Evolutionary conservation across 2,113 vertebrate species (phyloP).

Genomic region (Oreotrochilus melanogaster): DNA sequence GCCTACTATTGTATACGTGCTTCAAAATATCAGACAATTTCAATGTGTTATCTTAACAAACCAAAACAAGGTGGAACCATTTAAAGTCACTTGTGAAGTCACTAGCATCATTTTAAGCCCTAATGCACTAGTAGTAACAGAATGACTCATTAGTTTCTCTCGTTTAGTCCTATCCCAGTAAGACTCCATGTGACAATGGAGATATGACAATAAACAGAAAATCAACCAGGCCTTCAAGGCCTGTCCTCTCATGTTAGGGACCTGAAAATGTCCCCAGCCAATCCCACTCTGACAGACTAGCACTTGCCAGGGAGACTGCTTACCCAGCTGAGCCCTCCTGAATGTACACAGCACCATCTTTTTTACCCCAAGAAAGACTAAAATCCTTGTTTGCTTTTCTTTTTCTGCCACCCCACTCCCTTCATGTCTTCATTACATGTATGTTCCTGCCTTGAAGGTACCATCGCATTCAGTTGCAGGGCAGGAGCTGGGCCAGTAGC

Average conservation of each 20-base stretch:
- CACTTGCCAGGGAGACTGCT: neutral
- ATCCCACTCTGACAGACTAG: neutral
- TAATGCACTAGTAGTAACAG: neutral
- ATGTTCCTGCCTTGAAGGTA: accelerated
- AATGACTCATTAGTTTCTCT: neutral
- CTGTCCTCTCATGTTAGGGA: neutral
- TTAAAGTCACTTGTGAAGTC: neutral
- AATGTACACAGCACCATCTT: neutral
- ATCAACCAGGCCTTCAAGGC: neutral
- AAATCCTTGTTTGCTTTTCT: neutral
- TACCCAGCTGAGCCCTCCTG: neutral
- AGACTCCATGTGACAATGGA: neutral
- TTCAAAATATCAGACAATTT: neutral
- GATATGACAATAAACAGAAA: neutral
- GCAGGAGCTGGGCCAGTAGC: neutral
- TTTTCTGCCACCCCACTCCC: neutral
- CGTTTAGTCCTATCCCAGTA: neutral
- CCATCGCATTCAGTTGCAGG: accelerated
- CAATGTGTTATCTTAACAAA: neutral
- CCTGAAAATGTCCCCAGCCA: neutral
- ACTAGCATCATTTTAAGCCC: neutral
- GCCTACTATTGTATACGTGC: neutral
- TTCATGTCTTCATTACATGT: accelerated
- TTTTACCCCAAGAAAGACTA: neutral
- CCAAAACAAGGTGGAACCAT: neutral